Evolutionary conservation across 2,113 vertebrate genomes (phyloP), one percentile per base, ranked within the genome.

Genomic region (Prolemur simus): DNA sequence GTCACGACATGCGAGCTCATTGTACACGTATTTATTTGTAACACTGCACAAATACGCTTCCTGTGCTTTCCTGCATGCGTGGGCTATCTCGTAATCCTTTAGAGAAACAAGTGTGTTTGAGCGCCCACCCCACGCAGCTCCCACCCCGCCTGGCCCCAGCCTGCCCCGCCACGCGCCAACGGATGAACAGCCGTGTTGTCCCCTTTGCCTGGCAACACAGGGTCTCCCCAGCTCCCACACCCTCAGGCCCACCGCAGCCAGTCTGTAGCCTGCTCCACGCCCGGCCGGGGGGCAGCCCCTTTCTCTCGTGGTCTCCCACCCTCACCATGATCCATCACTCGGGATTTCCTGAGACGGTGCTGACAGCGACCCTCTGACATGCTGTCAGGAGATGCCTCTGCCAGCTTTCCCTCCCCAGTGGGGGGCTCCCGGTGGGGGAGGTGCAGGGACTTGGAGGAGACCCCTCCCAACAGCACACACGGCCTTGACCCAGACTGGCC

Each of bases 211-310:
- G 2, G 25, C 13, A 13, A 86, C 1, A 0, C 2, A 9, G 52
- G 54, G 34, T 21, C 23, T 32, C 60, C 64, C 60, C 27, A 1
- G 37, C 25, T 5, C 49, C 49, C 12, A 0, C 5, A 5, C 37
- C 21, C 20, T 13, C 25, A 17, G 37, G 37, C 37, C 49, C 23
- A 1, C 47, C 0, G 1, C 0, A 37, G 63, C n/a, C 5, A 13
- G 81, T 45, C 27, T 8, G 27, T 13, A 47, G 37, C 73, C 49
- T 23, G 66, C 71, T 4, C 58, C 13, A 18, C 9, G 1, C 64
- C 73, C 17, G 13, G 15, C 32, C 7, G 12, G 71, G 86, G 13
- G 8, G 12, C 73, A 34, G 20, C 66, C 52, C 11, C 47, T 2
- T 8, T 52, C 64, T 42, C n/a, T 37, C n/a, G 11, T 1, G 10